Base-by-base conservation (phyloP, 2,888 invertebrate species). In the Drosophila greeni region DNA sequence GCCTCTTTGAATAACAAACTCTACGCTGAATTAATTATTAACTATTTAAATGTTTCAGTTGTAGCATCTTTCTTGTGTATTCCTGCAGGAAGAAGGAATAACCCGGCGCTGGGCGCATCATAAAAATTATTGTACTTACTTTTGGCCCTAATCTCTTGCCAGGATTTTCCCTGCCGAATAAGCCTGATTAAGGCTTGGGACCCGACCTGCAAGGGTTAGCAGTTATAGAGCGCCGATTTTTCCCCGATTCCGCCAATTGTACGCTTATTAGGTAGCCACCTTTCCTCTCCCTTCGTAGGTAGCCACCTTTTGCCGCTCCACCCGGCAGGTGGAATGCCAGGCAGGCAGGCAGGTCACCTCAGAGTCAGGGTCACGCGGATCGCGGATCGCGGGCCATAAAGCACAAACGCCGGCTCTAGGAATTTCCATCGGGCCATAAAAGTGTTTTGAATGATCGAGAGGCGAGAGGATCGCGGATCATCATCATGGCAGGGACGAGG, bases 371-470 rank as follows among this genome's bases (percentile, higher is more conserved):
- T 67, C 59, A 67, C 20, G 20, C 12, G 24, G 16, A n/a, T n/a
- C n/a, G n/a, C n/a, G n/a, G 20, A 16, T 37, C 36, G 26, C n/a
- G 39, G 48, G 62, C 34, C 52, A 51, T 62, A 64, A 60, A 58
- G 42, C 54, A 18, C 16, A 26, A 51, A 61, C 34, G 26, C 18
- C n/a, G 43, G 34, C 69, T 49, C 75, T 68, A 57, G 78, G 79
- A 78, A 76, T 79, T 83, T 72, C 82, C 79, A 47, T 5, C 47
- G 36, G 36, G 33, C 33, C 59, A 54, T 78, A 74, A 78, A 81
- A 70, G 52, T 74, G 70, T 78, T 67, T 73, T 79, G 68, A 79
- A 79, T 79, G 79, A 68, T 80, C 59, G 23, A 26, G 20, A 7
- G 14, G 37, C 5, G 5, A 29, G 52, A n/a, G 45, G 20, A 37